Evolutionary conservation across 2,113 vertebrate species (phyloP), one percentile per base, ranked within the genome.

Genomic region (Ageneiosus marmoratus): DNA sequence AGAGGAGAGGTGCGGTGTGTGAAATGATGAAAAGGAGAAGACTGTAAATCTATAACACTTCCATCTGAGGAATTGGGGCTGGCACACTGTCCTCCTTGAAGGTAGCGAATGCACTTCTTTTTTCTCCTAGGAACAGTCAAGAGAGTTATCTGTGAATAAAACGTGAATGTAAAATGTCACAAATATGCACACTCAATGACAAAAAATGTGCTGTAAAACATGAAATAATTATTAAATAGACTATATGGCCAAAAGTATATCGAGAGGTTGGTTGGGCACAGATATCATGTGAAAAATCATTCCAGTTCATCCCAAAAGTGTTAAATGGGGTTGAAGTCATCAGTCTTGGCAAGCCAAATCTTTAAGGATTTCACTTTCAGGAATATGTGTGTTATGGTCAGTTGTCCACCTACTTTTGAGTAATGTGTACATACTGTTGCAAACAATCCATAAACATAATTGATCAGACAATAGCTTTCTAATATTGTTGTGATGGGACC

Each of bases 91-190:
- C 96, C 95, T 94, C 95, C 95, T 93, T 98, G 97, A 96, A 99
- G 94, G 95, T 97, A 99, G 95, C 97, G 97, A 98, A 98, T 96
- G 95, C 98, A 99, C 95, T 99, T 99, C 97, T 99, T 99, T 97
- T 99, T 99, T 96, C 97, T 96, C 98, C 97, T 99, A 96, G 92
- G 96, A 94, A 98, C 94, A 97, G 96, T 95, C 96, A 94, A 98
- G 95, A 98, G 95, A 97, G 94, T 95, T 93, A 93, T 94, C 95
- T 95, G 96, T 98, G 95, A 98, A 96, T 92, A 94, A 93, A 94
- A 93, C 93, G 94, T 90, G 95, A 94, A 95, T 92, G 92, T 89
- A 92, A 76, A 91, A 91, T 58, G 95, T 95, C 95, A 95, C 87
- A 91, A 89, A 90, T 86, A 85, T 84, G 88, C 50, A 78, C 51